These are phyloP conservation scores for Spinus olivaceus DNA, from an alignment of 2,797 vertebrate genomes.

Conservation along the genomic window DNA sequence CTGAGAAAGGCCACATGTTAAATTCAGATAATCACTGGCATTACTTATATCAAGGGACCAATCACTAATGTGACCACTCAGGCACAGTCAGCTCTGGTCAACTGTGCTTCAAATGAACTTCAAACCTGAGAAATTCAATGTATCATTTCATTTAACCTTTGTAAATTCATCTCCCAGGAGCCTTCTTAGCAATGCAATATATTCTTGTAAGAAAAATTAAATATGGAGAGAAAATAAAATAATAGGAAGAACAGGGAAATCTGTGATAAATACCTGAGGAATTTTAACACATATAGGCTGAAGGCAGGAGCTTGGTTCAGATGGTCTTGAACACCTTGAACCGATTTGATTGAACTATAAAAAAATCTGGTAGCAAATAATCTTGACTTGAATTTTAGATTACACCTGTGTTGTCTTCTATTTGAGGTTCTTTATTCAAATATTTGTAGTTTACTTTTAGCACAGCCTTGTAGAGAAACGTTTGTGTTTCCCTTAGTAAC, in stretches of 20 bases:
- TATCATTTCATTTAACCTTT: neutral
- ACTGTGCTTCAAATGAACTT: conserved; percentile 29
- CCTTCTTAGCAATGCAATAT: neutral
- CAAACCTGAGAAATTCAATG: neutral
- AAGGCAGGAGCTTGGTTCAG: neutral
- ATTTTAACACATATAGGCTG: neutral
- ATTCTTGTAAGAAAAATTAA: neutral
- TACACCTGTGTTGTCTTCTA: neutral
- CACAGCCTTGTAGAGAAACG: rapidly evolving
- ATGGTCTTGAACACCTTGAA: neutral
- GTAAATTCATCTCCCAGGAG: neutral
- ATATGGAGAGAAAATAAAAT: neutral
- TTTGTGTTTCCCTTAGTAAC: no score
- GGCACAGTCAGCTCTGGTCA: conserved; percentile 51
- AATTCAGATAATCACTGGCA: conserved; percentile 70
- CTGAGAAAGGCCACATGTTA: conserved; percentile 75
- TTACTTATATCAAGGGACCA: conserved; percentile 70
- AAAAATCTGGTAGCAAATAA: neutral
- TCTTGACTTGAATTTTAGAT: neutral
- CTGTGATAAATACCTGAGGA: neutral
- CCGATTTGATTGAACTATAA: neutral
- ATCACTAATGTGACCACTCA: conserved; percentile 63
- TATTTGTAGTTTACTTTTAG: neutral
- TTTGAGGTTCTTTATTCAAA: neutral
- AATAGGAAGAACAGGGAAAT: neutral